Base-by-base conservation (phyloP, 2,797 vertebrate genomes). In the Pygocentrus nattereri region DNA sequence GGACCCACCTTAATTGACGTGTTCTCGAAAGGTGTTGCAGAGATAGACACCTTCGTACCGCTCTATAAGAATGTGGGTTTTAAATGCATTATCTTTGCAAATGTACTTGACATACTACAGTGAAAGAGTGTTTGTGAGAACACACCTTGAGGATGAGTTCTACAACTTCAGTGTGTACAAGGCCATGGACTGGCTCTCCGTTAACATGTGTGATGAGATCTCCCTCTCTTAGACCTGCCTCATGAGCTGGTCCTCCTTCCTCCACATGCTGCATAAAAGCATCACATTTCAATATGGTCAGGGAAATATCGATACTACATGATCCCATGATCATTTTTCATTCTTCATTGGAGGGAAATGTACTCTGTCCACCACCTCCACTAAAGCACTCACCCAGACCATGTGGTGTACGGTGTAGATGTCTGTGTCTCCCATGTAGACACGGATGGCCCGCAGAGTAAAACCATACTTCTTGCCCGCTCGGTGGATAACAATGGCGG, bases 131-230 rank as follows among this genome's bases (percentile, higher is more conserved):
- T 49, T 11, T 61, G 34, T 50, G n/a, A 19, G 10, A 71, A 0
- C 2, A 2, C 88, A 99, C 98, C 98, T 98, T 99, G 47, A 99
- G 93, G n/a, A 99, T 95, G 73, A 98, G 95, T 90, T 99, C 96
- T 87, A 99, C 98, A 89, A 99, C 98, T 78, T 99, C 98, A 0
- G 98, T 99, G 91, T 99, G 98, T 54, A 99, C 97, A 87, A 99
- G 93, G 5, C 98, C 98, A 0, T 99, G 96, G 34, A 99, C 98
- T 0, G 96, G 89, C 79, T 99, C 98, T 13, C 98, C 98, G 0
- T 99, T 99, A 76, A 99, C 97, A 0, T 99, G 97, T 2, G 98
- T 99, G 92, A 99, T 98, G 87, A 99, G 95, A 87, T 99, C 98
- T 0, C 98, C 96, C 90, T 97, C 96, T 87, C 94, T 95, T 81